Percentiles rank a stretch among this genome's conserved stretches.
Conservation (phyloP, 2,113 vertebrate species). For the Girardinichthys multiradiatus region DNA sequence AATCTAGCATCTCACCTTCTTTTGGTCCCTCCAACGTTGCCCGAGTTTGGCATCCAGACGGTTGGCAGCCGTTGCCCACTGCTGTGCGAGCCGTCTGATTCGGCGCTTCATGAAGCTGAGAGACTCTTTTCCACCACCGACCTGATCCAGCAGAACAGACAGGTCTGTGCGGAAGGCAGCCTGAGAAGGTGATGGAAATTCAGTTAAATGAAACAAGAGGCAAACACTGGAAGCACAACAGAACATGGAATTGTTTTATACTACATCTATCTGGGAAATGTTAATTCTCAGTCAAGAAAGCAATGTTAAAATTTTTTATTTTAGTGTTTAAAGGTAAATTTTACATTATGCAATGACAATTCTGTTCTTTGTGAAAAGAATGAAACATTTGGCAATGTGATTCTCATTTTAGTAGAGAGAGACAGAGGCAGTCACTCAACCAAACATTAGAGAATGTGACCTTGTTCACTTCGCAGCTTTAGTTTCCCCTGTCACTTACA, state of each 20-base stretch:
- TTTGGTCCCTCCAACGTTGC: slow-evolving; percentile 84
- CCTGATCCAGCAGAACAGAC: slow-evolving; percentile 88
- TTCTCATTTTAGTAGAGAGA: neutral
- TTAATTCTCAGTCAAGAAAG: neutral
- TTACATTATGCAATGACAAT: neutral
- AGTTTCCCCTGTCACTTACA: slow-evolving; percentile 10
- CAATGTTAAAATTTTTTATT: neutral
- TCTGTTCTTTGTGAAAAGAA: slow-evolving; percentile 9
- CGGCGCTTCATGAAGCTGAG: slow-evolving; percentile 97
- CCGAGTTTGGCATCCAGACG: slow-evolving; percentile 84
- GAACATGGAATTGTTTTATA: neutral
- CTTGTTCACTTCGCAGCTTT: slow-evolving; percentile 15
- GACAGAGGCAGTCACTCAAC: neutral
- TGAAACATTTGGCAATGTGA: neutral
- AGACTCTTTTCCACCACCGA: slow-evolving; percentile 94
- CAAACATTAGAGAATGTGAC: neutral
- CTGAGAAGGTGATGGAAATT: slow-evolving; percentile 62
- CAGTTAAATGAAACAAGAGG: neutral
- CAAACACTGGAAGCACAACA: neutral
- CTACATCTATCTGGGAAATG: neutral
- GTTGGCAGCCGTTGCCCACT: slow-evolving; percentile 88
- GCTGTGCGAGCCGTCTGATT: slow-evolving; percentile 85
- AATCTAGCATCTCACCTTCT: slow-evolving; percentile 75
- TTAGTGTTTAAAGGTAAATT: slow-evolving; percentile 5
- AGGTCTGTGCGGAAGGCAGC: slow-evolving; percentile 89